Conservation (phyloP, 1,140 invertebrate species). For the Ladona fulva region DNA sequence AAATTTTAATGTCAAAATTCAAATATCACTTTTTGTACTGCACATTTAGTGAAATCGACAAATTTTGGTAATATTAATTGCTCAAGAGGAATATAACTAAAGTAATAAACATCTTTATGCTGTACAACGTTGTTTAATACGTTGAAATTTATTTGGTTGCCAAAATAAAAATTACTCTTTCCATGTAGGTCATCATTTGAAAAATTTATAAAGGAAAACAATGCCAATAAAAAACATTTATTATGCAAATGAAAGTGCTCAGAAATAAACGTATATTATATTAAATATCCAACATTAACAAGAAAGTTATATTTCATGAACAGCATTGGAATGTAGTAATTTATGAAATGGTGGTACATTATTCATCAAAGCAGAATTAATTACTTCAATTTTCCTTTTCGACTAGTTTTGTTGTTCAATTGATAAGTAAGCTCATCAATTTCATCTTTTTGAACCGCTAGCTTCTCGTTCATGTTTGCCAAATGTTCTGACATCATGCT, state of each 20-base stretch:
- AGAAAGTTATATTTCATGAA: background rate
- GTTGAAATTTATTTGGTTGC: too few relatives aligned
- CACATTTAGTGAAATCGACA: too few relatives aligned
- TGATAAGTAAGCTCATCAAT: slow-evolving; percentile 51
- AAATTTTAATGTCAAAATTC: too few relatives aligned
- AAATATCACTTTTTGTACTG: too few relatives aligned
- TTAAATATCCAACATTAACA: background rate
- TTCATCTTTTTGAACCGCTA: slow-evolving; percentile 68
- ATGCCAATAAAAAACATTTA: background rate
- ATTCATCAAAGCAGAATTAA: background rate
- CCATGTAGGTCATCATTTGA: too few relatives aligned
- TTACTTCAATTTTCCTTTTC: slow-evolving; percentile 1
- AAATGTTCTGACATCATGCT: slow-evolving; percentile 86
- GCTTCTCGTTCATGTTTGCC: slow-evolving; percentile 82
- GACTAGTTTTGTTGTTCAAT: slow-evolving; percentile 36
- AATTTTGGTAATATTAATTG: too few relatives aligned
- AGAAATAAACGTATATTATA: background rate
- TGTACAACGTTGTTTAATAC: too few relatives aligned
- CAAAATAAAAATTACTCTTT: too few relatives aligned
- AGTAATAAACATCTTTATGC: too few relatives aligned
- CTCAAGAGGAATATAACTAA: too few relatives aligned
- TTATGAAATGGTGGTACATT: background rate
- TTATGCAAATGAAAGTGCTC: background rate
- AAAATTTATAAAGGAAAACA: background rate
- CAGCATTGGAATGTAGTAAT: background rate